Percentiles rank a stretch among this genome's conserved stretches.
Conservation (phyloP, 2,888 invertebrate genomes). For the Campoletis raptor region DNA sequence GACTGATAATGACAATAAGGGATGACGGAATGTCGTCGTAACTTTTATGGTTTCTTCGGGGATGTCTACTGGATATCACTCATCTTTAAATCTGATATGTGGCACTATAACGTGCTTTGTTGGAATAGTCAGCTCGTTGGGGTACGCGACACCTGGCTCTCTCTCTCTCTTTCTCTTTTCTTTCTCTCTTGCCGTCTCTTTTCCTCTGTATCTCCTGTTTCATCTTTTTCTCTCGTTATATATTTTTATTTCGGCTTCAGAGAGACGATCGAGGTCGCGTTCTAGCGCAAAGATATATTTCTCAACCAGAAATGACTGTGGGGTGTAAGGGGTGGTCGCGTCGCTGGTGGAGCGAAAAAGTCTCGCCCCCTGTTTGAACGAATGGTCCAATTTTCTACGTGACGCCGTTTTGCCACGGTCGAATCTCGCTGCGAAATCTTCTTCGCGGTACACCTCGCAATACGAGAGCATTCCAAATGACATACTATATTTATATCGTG, state of each 20-base stretch:
- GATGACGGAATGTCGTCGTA: neutral
- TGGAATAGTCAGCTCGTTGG: constrained; percentile 16
- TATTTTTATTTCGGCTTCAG: constrained; percentile 15
- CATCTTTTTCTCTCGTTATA: neutral
- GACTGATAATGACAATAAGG: neutral
- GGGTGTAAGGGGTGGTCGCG: constrained; percentile 37
- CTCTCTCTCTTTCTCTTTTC: neutral
- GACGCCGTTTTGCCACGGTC: constrained; percentile 70
- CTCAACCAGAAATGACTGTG: constrained; percentile 42
- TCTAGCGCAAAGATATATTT: constrained; percentile 48
- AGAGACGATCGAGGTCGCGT: constrained; percentile 28
- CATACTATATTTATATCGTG: constrained; percentile 15
- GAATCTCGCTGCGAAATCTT: constrained; percentile 68
- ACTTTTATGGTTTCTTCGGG: constrained; percentile 20
- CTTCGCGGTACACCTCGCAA: constrained; percentile 59
- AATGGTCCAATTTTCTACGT: constrained; percentile 74
- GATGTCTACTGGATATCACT: neutral
- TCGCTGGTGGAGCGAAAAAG: constrained; percentile 44
- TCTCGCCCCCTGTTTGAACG: constrained; percentile 60
- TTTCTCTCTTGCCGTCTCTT: neutral
- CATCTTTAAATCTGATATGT: constrained; percentile 2
- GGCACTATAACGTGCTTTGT: neutral
- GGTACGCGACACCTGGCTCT: constrained; percentile 39
- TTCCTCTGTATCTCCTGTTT: neutral
- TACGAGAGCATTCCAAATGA: constrained; percentile 31